Evolutionary conservation across 2,797 vertebrate species (phyloP), one percentile per base, ranked within the genome.

Genomic region (Melanitta fusca): DNA sequence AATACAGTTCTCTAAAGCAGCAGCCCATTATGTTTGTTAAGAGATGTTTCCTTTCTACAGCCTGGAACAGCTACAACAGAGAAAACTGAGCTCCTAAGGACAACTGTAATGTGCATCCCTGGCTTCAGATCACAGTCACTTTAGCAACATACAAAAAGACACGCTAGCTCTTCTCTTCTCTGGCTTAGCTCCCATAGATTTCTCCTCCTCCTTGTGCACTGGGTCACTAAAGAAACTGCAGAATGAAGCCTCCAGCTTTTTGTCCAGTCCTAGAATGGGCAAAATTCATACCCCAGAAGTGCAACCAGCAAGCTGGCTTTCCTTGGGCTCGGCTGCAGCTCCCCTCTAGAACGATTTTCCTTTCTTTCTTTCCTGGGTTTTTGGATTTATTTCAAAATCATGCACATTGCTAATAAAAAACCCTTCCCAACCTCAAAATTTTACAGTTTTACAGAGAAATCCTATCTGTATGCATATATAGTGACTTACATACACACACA

Each of bases 291-390:
- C 20, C 68, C 34, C 30, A 64, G 53, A 80, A 85, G 3, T 0
- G 8, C 74, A 53, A 19, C 5, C 39, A 45, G 62, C 27, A 43
- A 45, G 15, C 3, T 80, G 75, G 43, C 13, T 11, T 61, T 56
- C 13, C 70, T 43, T 3, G 0, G 27, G 8, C 32, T 70, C 16
- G 13, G 47, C 62, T 65, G 45, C 62, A 75, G 51, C 22, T 78
- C 14, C 24, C 15, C 24, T 64, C n/a, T 30, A 4, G 2, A 4
- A 6, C 0, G 0, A 11, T 36, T 65, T 69, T 57, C 27, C 22
- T 73, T 58, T 70, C 56, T 22, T 72, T n/a, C 56, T 22, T 72
- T n/a, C 39, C 18, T 2, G 8, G 18, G 43, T 19, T 82, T 86
- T 68, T 14, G 11, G 5, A 8, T 21, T 0, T 8, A 17, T 12